phyloP scores from a whole-genome alignment of 1,140 invertebrate genomes.

The Drosophila ambigua region DNA sequence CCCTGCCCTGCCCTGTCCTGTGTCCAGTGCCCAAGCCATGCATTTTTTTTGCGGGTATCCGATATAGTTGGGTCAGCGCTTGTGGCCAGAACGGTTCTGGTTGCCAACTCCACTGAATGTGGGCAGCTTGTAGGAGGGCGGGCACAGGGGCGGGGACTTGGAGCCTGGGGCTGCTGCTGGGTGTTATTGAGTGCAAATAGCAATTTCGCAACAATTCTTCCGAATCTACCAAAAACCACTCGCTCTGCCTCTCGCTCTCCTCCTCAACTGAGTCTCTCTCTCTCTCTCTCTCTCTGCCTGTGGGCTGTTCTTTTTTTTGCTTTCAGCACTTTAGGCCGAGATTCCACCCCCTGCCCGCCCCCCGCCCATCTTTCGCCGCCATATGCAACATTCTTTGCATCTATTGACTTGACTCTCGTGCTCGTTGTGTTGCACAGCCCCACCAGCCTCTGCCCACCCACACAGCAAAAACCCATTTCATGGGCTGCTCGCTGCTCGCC shows the following conservation, averaged over 20 bases:
- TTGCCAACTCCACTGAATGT: constrained; percentile 54
- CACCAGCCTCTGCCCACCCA: background rate
- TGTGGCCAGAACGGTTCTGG: constrained; percentile 84
- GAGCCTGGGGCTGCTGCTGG: constrained; percentile 22
- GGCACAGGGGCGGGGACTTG: background rate
- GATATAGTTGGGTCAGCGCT: constrained; percentile 84
- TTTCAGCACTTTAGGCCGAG: constrained; percentile 78
- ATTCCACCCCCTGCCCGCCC: constrained; percentile 28
- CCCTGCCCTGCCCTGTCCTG: too few relatives aligned
- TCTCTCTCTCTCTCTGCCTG: constrained; percentile 13
- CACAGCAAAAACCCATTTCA: constrained; percentile 17
- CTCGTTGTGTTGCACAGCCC: constrained; percentile 1
- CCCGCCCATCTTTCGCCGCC: constrained; percentile 1
- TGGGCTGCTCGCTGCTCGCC: background rate
- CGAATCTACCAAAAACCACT: constrained; percentile 35
- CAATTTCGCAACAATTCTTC: constrained; percentile 83
- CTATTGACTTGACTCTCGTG: constrained; percentile 55
- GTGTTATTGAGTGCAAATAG: constrained; percentile 84
- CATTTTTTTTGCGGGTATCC: constrained; percentile 83
- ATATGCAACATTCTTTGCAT: constrained; percentile 53
- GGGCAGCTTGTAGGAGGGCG: background rate
- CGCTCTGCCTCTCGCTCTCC: background rate
- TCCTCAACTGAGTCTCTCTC: constrained; percentile 7
- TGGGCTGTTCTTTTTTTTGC: constrained; percentile 66
- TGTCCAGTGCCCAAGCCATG: constrained; percentile 11